Conservation (phyloP, 2,888 invertebrate genomes). For the Nipponacmea schrenckii region DNA sequence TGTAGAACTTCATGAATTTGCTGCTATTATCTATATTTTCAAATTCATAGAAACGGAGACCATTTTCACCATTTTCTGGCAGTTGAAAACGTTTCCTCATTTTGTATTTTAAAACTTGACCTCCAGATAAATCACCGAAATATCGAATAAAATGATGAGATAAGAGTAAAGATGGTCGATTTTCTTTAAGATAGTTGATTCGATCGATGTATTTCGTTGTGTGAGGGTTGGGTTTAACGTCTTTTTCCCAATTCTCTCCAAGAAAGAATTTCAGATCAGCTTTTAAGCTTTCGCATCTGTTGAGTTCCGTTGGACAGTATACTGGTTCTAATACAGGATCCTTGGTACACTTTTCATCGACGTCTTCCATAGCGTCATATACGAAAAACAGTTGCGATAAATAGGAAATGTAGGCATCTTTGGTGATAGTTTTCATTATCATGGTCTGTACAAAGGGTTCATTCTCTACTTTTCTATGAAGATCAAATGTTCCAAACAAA, state of each 20-base stretch:
- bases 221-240: conserved; percentile 23
- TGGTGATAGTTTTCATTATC: conserved; percentile 22
- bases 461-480: conserved; percentile 32
- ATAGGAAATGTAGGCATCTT: conserved; percentile 22
- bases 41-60: conserved; percentile 32
- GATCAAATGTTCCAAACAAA: conserved; percentile 21
- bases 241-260: conserved; percentile 34
- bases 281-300: conserved; percentile 31
- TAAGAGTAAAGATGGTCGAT: conserved; percentile 31
- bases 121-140: conserved; percentile 46
- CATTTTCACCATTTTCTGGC: conserved; percentile 16
- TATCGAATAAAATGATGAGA: conserved; percentile 44
- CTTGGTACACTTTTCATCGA: conserved; percentile 24
- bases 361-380: conserved; percentile 38
- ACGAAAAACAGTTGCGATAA: conserved; percentile 40
- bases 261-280: conserved; percentile 38
- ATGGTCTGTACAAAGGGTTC: conserved; percentile 21
- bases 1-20: conserved; percentile 29
- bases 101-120: conserved; percentile 37
- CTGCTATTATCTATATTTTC: conserved; percentile 21
- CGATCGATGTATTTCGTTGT: conserved; percentile 35
- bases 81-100: conserved; percentile 20
- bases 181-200: conserved; percentile 23
- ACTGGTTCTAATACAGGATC: conserved; percentile 26
- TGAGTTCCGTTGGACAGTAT: conserved; percentile 27